Evolutionary conservation across 2,888 invertebrate genomes (phyloP).

Genomic region (Bugula neritina): DNA sequence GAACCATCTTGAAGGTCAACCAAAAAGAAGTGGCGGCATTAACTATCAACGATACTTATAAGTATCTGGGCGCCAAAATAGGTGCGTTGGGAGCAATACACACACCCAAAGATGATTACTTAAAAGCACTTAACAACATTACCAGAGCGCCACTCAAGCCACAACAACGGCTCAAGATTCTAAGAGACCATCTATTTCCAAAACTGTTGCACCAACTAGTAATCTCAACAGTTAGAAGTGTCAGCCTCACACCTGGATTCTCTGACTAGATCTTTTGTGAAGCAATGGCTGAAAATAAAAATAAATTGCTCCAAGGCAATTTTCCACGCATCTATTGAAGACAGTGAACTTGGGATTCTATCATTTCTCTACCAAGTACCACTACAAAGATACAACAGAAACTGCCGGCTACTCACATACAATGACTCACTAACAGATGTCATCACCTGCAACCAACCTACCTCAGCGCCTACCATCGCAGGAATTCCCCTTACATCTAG

Average conservation of each 20-base stretch:
- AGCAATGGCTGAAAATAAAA: constrained; percentile 1
- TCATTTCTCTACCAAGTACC: neutral
- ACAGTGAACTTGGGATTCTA: neutral
- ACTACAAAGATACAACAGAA: neutral
- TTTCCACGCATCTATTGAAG: neutral
- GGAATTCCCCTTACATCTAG: too few relatives aligned
- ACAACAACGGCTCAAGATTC: neutral
- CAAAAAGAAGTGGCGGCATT: neutral
- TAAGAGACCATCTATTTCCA: neutral
- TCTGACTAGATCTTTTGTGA: neutral
- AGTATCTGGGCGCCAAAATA: neutral
- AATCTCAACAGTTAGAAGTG: neutral
- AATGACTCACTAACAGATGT: neutral
- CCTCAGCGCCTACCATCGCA: too few relatives aligned
- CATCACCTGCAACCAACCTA: too few relatives aligned
- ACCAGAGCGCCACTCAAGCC: constrained; percentile 6
- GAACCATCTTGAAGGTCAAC: neutral
- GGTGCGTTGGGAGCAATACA: neutral
- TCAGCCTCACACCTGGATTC: neutral
- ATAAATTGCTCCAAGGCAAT: neutral
- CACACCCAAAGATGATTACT: neutral
- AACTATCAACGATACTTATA: neutral
- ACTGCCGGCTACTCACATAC: neutral
- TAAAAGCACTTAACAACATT: neutral
- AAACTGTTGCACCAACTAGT: neutral